These are phyloP conservation scores for Coenobita brevimanus DNA, from an alignment of 1,140 invertebrate species.

Conservation along the genomic window DNA sequence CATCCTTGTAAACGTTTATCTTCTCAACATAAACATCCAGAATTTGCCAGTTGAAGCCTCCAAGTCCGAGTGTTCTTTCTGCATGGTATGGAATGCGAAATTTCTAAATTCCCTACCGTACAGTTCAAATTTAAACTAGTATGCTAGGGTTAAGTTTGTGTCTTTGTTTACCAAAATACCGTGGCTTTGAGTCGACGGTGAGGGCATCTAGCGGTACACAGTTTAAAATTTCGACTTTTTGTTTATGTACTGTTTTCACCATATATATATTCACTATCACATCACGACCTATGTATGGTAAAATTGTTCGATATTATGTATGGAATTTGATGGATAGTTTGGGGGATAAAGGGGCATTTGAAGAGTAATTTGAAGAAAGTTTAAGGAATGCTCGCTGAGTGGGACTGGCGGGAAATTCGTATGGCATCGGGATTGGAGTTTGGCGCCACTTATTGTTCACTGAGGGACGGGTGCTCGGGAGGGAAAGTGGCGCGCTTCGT, in stretches of 20 bases:
- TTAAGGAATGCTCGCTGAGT: constrained; percentile 54
- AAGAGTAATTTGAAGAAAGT: background rate
- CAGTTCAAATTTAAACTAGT: too few species aligned
- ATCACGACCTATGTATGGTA: background rate
- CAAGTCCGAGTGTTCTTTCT: background rate
- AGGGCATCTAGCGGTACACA: constrained; percentile 47
- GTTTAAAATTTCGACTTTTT: constrained; percentile 61
- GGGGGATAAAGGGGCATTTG: background rate
- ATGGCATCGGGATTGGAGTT: constrained; percentile 57
- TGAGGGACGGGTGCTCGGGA: constrained; percentile 39
- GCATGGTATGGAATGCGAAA: background rate
- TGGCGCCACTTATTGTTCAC: constrained; percentile 65
- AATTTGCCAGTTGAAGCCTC: background rate
- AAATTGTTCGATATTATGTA: background rate
- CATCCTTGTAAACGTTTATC: background rate
- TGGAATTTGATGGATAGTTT: background rate
- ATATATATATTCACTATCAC: background rate
- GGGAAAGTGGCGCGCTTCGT: constrained; percentile 58
- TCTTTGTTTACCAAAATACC: constrained; percentile 67
- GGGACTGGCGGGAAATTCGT: constrained; percentile 65
- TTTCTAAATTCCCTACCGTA: too few species aligned
- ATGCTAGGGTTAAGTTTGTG: constrained; percentile 28
- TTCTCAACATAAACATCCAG: background rate
- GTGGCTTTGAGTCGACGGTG: constrained; percentile 60
- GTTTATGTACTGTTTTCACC: constrained; percentile 49